Conservation (phyloP, 2,797 vertebrate genomes). For the Merluccius polli region DNA sequence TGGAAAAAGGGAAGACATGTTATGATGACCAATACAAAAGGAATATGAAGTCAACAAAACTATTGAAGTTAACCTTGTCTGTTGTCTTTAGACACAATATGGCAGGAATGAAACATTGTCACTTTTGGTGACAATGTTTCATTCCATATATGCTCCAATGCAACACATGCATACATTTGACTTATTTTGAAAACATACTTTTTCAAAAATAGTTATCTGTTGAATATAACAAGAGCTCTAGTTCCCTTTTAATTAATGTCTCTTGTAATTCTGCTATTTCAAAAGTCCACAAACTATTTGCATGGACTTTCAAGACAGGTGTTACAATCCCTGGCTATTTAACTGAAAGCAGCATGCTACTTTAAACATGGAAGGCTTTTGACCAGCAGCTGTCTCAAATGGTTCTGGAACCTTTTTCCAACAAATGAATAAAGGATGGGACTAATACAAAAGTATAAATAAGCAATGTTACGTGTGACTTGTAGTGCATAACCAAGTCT, state of each 20-base stretch:
- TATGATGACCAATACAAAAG: no score
- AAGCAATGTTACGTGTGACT: constrained; percentile 63
- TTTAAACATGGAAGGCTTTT: constrained; percentile 48
- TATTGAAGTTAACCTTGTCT: not conserved
- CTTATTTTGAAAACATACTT: not conserved
- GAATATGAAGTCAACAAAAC: not conserved
- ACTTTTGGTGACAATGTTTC: no score
- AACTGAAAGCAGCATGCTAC: constrained; percentile 32
- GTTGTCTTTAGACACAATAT: not conserved
- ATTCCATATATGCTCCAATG: not conserved
- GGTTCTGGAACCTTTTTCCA: constrained; percentile 74
- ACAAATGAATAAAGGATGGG: constrained; percentile 78
- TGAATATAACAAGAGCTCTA: not conserved
- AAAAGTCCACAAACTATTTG: not conserved
- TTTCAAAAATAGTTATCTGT: not conserved
- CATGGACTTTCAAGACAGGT: not conserved
- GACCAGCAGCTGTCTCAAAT: constrained; percentile 58
- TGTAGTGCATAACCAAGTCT: constrained; percentile 33
- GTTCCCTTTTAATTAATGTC: not conserved
- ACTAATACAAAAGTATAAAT: constrained; percentile 75
- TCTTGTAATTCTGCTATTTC: not conserved
- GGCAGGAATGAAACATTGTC: not conserved
- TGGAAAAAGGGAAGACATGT: not conserved
- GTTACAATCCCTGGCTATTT: constrained; percentile 3
- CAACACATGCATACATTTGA: not conserved